Evolutionary conservation across 53 echinoderm and acorn worm species (phyloP).

Genomic region (Temnopleurus reevesii): DNA sequence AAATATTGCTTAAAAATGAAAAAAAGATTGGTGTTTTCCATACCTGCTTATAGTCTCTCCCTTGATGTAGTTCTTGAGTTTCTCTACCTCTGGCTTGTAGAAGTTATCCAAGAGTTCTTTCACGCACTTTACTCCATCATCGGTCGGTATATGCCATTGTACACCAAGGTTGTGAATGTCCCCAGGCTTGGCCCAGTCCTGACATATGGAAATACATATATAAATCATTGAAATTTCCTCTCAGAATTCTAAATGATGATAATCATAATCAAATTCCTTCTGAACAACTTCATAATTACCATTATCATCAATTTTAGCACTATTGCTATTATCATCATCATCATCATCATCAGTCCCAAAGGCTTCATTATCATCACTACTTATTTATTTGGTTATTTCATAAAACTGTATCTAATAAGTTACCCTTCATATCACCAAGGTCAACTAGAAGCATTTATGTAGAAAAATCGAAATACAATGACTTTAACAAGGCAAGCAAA

Average conservation of each 20-base stretch:
- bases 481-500: too few relatives aligned
- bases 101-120: conserved; percentile 77
- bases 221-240: not conserved
- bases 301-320: not conserved
- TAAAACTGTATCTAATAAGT: too few relatives aligned
- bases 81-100: conserved; percentile 77
- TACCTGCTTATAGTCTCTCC: conserved; percentile 85
- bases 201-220: not conserved
- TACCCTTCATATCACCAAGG: too few relatives aligned
- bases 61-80: conserved; percentile 71
- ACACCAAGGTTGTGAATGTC: conserved; percentile 76
- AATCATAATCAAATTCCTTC: too few relatives aligned
- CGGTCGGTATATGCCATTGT: conserved; percentile 80
- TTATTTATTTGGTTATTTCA: too few relatives aligned
- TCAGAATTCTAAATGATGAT: not conserved
- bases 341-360: not conserved
- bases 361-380: not conserved
- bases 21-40: too few relatives aligned
- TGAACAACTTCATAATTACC: not conserved
- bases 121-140: conserved; percentile 63
- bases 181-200: conserved; percentile 85
- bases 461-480: too few relatives aligned
- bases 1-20: too few relatives aligned
- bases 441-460: too few relatives aligned
- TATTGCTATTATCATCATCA: not conserved